phyloP scores from a whole-genome alignment of 2,113 vertebrate genomes.

The Ranitomeya variabilis region DNA sequence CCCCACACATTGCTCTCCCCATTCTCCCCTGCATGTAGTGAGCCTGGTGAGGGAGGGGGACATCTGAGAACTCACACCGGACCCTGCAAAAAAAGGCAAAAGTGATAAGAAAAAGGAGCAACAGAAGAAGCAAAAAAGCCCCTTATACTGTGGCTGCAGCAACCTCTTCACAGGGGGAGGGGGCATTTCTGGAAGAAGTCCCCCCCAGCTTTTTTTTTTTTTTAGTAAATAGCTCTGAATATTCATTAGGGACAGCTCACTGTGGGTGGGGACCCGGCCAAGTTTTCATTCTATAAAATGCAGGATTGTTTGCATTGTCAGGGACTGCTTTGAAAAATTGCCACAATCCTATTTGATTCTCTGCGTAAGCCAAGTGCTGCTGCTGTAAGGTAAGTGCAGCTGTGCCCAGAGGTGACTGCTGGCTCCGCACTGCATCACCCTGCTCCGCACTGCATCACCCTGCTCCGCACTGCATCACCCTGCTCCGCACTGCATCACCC shows the following conservation, averaged over 20 bases:
- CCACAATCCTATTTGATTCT: slow-evolving; percentile 13
- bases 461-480: too few species aligned
- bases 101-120: not conserved
- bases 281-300: slow-evolving; percentile 64
- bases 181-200: not conserved
- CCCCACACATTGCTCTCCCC: slow-evolving; percentile 70
- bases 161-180: not conserved
- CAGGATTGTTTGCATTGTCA: slow-evolving; percentile 48
- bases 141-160: not conserved
- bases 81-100: slow-evolving; percentile 42
- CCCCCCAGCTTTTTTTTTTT: not conserved
- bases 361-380: not conserved
- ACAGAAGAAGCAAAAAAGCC: not conserved
- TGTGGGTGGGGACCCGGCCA: slow-evolving; percentile 63
- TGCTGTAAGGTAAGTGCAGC: not conserved
- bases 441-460: too few species aligned
- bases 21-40: slow-evolving; percentile 67
- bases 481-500: too few species aligned
- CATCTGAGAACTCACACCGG: slow-evolving; percentile 59
- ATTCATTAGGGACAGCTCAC: slow-evolving; percentile 60
- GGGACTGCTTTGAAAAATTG: slow-evolving; percentile 32
- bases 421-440: too few species aligned
- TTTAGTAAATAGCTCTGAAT: slow-evolving; percentile 60
- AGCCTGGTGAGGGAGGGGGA: slow-evolving; percentile 5
- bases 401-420: too few species aligned